Percentiles rank a stretch among this genome's conserved stretches.
Conservation (phyloP, 1,140 invertebrate genomes). For the Fopius arisanus region DNA sequence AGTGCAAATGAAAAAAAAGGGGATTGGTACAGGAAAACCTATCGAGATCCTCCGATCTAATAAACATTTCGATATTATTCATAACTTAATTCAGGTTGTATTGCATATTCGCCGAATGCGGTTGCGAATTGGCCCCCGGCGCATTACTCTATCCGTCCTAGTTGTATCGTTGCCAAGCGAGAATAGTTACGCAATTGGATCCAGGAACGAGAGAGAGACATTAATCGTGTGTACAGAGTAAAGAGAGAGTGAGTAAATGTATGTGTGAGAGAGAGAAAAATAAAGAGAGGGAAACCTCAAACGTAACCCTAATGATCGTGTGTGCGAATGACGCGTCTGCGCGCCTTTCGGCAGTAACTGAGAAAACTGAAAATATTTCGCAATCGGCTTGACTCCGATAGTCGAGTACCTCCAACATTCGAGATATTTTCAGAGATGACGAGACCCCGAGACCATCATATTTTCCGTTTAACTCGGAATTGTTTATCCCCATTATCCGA, state of each 20-base stretch:
- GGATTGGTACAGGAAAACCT: no score
- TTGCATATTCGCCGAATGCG: constrained; percentile 23
- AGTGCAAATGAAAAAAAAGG: no score
- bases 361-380: constrained; percentile 23
- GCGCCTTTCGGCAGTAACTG: constrained; percentile 20
- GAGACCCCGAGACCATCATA: not conserved
- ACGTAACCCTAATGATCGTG: constrained; percentile 34
- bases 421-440: not conserved
- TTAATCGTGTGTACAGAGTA: no score
- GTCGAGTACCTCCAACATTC: not conserved
- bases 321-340: constrained; percentile 19
- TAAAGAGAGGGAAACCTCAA: not conserved
- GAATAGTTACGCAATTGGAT: constrained; percentile 32
- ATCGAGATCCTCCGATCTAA: no score
- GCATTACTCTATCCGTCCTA: constrained; percentile 21
- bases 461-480: not conserved
- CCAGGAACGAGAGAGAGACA: constrained; percentile 30
- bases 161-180: constrained; percentile 37
- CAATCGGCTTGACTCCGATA: constrained; percentile 10
- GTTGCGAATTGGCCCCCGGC: constrained; percentile 23
- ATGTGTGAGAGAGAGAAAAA: no score
- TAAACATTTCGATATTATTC: constrained; percentile 17
- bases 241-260: no score
- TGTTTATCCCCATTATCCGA: not conserved
- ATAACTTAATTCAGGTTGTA: constrained; percentile 23